Evolutionary conservation across 2,888 invertebrate species (phyloP).

Genomic region (Helicoverpa assulta): DNA sequence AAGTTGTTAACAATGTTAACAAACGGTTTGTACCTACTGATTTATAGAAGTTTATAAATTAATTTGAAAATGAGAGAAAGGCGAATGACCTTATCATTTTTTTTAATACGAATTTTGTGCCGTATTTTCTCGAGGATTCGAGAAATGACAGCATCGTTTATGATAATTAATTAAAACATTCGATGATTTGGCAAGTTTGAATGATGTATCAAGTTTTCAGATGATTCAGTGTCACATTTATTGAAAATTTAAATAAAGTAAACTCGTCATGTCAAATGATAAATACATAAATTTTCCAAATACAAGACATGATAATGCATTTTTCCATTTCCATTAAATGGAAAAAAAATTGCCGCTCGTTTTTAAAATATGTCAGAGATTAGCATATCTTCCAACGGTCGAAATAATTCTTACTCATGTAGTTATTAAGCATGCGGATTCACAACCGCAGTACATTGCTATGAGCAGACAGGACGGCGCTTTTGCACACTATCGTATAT

Average conservation of each 20-base stretch:
- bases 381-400: neutral
- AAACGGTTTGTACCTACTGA: slow-evolving; percentile 11
- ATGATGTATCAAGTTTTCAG: neutral
- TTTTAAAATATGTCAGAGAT: too few species aligned
- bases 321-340: too few species aligned
- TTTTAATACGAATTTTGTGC: neutral
- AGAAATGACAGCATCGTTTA: neutral
- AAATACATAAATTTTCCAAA: too few species aligned
- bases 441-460: slow-evolving; percentile 20
- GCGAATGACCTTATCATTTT: slow-evolving; percentile 6
- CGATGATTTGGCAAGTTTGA: neutral
- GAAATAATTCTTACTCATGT: neutral
- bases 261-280: too few species aligned
- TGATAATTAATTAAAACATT: neutral
- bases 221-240: neutral
- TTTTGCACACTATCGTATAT: neutral
- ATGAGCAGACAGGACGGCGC: slow-evolving; percentile 16
- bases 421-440: neutral
- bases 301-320: too few species aligned
- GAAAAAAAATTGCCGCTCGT: neutral
- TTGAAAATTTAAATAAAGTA: neutral
- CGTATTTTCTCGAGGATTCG: neutral
- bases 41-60: slow-evolving; percentile 29
- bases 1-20: slow-evolving; percentile 21
- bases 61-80: slow-evolving; percentile 1